Conservation (phyloP, 2,113 vertebrate species). For the Scomber scombrus region DNA sequence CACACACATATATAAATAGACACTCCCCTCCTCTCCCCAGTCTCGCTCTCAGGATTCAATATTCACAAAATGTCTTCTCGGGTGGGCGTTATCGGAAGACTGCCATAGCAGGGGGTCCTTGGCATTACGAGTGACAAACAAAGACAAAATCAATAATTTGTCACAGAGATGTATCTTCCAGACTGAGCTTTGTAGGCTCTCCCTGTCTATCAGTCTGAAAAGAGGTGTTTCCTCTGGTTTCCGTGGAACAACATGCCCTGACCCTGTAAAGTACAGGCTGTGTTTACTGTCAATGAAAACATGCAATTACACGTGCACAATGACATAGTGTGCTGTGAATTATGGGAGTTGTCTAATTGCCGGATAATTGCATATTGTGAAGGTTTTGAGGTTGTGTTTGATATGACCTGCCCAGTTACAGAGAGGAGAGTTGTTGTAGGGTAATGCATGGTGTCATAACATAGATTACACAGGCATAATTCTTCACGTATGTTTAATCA, state of each 20-base stretch:
- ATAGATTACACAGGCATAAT: conserved; percentile 63
- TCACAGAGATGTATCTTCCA: conserved; percentile 43
- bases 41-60: conserved; percentile 48
- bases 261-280: conserved; percentile 52
- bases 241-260: conserved; percentile 33
- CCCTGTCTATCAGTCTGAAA: conserved; percentile 45
- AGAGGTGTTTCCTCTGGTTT: conserved; percentile 51
- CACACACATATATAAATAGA: neutral
- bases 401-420: conserved; percentile 58
- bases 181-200: conserved; percentile 43
- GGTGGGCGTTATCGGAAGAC: conserved; percentile 48
- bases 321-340: conserved; percentile 57
- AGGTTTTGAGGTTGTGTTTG: conserved; percentile 61
- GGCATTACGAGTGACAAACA: conserved; percentile 47
- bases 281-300: conserved; percentile 62
- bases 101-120: conserved; percentile 49
- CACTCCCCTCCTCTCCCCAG: conserved; percentile 3
- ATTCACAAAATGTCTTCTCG: conserved; percentile 59
- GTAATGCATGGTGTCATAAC: conserved; percentile 65
- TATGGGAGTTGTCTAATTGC: conserved; percentile 72
- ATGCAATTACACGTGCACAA: conserved; percentile 68
- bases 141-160: conserved; percentile 75
- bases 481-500: conserved; percentile 59
- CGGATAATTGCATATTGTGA: conserved; percentile 62
- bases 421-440: conserved; percentile 50